Conservation (phyloP, 2,888 invertebrate genomes). For the Cataglyphis rosenhaueri region DNA sequence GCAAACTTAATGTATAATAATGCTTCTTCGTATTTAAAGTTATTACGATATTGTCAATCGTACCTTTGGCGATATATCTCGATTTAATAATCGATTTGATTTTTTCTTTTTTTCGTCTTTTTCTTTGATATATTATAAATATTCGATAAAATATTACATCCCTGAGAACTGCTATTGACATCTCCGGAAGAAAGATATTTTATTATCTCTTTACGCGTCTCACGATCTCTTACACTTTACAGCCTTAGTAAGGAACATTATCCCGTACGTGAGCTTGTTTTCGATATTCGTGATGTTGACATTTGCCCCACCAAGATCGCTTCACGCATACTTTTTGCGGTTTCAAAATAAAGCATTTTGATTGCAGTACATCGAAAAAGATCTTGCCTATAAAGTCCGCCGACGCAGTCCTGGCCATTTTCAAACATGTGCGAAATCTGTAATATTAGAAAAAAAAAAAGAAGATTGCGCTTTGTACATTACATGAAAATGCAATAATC, state of each 20-base stretch:
- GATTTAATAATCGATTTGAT: conserved; percentile 23
- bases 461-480: neutral
- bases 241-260: conserved; percentile 89
- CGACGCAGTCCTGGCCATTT: conserved; percentile 93
- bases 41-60: conserved; percentile 62
- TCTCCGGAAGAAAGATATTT: conserved; percentile 69
- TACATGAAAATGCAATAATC: neutral
- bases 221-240: neutral
- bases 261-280: conserved; percentile 92
- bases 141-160: conserved; percentile 68
- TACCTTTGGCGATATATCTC: conserved; percentile 19
- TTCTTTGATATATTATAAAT: conserved; percentile 47
- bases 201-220: conserved; percentile 29
- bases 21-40: conserved; percentile 13
- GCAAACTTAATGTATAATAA: conserved; percentile 27
- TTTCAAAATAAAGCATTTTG: conserved; percentile 95
- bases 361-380: conserved; percentile 98
- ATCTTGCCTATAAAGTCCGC: conserved; percentile 96
- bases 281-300: conserved; percentile 89
- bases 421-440: conserved; percentile 97
- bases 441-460: conserved; percentile 77
- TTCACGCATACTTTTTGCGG: conserved; percentile 91
- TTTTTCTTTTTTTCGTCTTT: neutral
- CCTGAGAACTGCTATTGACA: conserved; percentile 75
- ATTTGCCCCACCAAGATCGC: conserved; percentile 94